Base-by-base conservation (phyloP, 2,113 vertebrate genomes). In the Hystrix cristata region DNA sequence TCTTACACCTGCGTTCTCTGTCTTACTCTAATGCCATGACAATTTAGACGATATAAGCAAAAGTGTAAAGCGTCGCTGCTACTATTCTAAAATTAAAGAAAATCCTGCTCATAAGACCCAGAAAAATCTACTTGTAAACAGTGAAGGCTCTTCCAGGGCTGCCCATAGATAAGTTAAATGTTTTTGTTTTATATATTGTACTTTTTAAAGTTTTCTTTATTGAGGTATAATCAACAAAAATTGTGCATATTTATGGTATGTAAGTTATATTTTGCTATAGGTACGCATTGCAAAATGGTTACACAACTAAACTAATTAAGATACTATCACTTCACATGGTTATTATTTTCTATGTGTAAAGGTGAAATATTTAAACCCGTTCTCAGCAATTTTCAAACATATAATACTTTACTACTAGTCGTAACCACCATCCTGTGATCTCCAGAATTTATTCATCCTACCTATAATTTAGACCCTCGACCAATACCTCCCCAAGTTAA, bases 51-150 rank as follows among this genome's bases (percentile, higher is more conserved):
- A 21, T 31, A 62, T 16, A 53, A 71, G 74, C 46, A 65, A 16
- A 95, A 38, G 8, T 43, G 9, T 21, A 67, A 94, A 55, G 27
- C 19, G 64, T 16, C 6, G 15, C 71, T 19, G 14, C 23, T 67
- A 46, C 31, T 91, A 38, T 21, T 94, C 46, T 31, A 21, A 78
- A 80, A 93, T 60, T 83, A 92, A 89, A 79, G 46, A 91, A 71
- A 16, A 64, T 76, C 72, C 51, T 57, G 15, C 46, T 62, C 21
- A 69, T 38, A 55, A 5, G 19, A 94, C 86, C 19, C 18, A 76
- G 18, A 18, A 29, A 18, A 38, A 59, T 81, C 15, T 79, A 59
- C 34, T 79, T 19, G 57, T 34, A 53, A 65, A 25, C 12, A 81
- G 4, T 31, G 59, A n/a, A 62, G 1, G 0, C 13, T 27, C 3